A percentile compares a stretch with the other conserved stretches of the same genome.
phyloP scores from a whole-genome alignment of 2,113 vertebrate species.

The Ictalurus furcatus region DNA sequence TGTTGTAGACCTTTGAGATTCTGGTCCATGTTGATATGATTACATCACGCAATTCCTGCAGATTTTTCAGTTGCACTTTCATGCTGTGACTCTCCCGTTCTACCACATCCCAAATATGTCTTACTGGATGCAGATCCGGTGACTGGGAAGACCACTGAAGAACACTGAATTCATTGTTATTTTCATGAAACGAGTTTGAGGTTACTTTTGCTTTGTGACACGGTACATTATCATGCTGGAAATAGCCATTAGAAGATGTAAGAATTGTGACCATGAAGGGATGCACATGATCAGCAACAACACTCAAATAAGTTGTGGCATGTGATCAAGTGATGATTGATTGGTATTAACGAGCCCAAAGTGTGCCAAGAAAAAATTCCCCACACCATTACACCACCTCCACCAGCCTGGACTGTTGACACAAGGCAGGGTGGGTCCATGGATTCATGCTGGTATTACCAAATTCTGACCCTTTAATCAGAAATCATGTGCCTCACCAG shows the following conservation, averaged over 20 bases:
- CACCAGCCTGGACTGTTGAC: neutral
- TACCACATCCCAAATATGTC: neutral
- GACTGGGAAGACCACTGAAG: neutral
- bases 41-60: neutral
- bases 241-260: too few relatives aligned
- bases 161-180: neutral
- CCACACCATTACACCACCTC: neutral
- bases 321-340: neutral
- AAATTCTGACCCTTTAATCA: neutral
- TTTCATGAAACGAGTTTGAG: neutral
- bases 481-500: neutral
- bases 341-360: neutral
- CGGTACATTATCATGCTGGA: too few relatives aligned
- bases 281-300: neutral
- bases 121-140: neutral
- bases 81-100: neutral
- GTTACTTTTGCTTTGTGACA: too few relatives aligned
- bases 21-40: neutral
- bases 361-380: neutral
- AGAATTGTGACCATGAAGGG: too few relatives aligned
- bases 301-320: neutral
- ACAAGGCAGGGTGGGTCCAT: neutral
- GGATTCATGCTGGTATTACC: neutral
- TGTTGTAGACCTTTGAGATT: neutral
- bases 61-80: neutral